phyloP scores from a whole-genome alignment of 1,140 invertebrate species.

The Drosophila suzukii region DNA sequence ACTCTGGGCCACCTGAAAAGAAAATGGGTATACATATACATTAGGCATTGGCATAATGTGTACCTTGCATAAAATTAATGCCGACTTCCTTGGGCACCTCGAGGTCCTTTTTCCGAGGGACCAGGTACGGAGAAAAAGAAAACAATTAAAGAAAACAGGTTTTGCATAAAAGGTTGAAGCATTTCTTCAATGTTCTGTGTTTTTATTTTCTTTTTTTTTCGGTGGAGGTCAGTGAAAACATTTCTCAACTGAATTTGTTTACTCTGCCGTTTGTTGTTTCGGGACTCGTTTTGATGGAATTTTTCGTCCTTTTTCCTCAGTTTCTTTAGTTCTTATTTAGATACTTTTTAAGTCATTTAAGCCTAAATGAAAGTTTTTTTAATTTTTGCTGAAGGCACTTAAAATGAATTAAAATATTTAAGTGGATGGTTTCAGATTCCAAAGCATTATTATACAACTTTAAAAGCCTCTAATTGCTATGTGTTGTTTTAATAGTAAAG shows the following conservation, averaged over 20 bases:
- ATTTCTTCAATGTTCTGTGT: constrained; percentile 11
- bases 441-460: not conserved
- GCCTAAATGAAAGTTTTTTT: constrained; percentile 19
- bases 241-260: constrained; percentile 45
- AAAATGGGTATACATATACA: constrained; percentile 41
- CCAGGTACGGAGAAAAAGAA: constrained; percentile 18
- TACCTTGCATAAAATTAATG: constrained; percentile 60
- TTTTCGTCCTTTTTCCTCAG: not conserved
- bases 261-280: constrained; percentile 34
- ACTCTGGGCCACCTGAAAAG: constrained; percentile 15
- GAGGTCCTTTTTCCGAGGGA: constrained; percentile 4
- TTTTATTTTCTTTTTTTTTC: constrained; percentile 6
- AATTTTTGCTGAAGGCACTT: not conserved
- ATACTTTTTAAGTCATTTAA: constrained; percentile 22
- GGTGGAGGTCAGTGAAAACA: constrained; percentile 36
- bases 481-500: not conserved
- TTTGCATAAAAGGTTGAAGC: constrained; percentile 45
- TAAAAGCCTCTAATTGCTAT: not conserved
- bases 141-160: constrained; percentile 58
- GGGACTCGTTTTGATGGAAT: constrained; percentile 32
- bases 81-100: constrained; percentile 25
- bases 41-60: constrained; percentile 55
- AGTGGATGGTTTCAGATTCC: too few relatives aligned
- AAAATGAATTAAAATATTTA: constrained; percentile 8
- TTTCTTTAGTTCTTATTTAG: not conserved